Evolutionary conservation across 2,888 invertebrate genomes (phyloP), one percentile per base, ranked within the genome.

Genomic region (Stenodema calcarata): DNA sequence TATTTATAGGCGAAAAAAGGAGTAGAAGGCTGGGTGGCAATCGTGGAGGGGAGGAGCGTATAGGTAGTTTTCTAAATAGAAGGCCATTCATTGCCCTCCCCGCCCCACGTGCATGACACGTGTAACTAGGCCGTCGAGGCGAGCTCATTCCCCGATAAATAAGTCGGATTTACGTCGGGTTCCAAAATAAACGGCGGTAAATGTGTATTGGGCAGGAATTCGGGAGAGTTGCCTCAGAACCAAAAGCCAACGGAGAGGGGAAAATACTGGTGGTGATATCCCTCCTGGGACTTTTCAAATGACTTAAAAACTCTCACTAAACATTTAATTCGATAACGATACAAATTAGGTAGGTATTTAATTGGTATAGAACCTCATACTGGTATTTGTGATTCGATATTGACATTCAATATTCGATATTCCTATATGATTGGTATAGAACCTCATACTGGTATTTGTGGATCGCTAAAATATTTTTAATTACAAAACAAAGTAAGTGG

Each of bases 91-190:
- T 62, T 62, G 62, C 62, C 62, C 27, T 62, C 62, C 62, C 62
- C 62, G 62, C 62, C 62, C 62, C 62, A 62, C 62, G 62, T 62
- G 62, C 62, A 62, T 62, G 62, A 62, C 62, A 62, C 62, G 62
- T 62, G 62, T 62, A 62, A 62, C 62, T 62, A 62, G 62, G 62
- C 62, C 62, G 62, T 62, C 62, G 62, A 62, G 62, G 23, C 62
- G 62, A 23, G 62, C 62, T 23, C 62, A 23, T 11, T 62, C 23
- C 62, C 18, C 62, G 62, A 62, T 62, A 62, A 62, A 62, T 62
- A 62, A 62, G 62, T 62, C 62, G 62, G 18, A 62, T 62, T 62
- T 62, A 62, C 62, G 62, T 62, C 62, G 23, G 23, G 62, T 62
- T 62, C 23, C 23, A 11, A 62, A 62, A 62, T 62, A 62, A 62